Evolutionary conservation across 2,888 invertebrate species (phyloP).

Genomic region (Ormyrus nitidulus): DNA sequence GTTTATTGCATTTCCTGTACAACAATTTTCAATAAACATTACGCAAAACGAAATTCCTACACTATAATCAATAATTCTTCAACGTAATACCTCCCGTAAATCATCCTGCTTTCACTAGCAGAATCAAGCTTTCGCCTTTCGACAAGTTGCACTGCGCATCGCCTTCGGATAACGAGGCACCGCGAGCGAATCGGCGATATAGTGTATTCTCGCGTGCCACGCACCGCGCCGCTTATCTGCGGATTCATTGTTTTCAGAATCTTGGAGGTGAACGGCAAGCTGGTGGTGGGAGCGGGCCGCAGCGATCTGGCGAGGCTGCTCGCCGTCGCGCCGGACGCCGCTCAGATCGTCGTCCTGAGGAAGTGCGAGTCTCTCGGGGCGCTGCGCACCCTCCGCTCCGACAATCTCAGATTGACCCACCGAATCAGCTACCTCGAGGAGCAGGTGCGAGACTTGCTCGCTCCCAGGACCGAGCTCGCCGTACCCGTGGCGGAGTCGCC

Average conservation of each 20-base stretch:
- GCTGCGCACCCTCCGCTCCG: slow-evolving; percentile 79
- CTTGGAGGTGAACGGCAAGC: slow-evolving; percentile 88
- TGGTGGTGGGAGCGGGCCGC: slow-evolving; percentile 82
- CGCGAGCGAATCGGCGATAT: too few relatives aligned
- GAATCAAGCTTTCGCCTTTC: too few relatives aligned
- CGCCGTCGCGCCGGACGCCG: slow-evolving; percentile 80
- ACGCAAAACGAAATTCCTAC: too few relatives aligned
- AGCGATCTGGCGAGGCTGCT: slow-evolving; percentile 85
- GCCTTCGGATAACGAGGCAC: too few relatives aligned
- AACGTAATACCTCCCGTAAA: too few relatives aligned
- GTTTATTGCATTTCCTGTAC: too few relatives aligned
- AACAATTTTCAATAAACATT: too few relatives aligned
- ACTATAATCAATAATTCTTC: too few relatives aligned
- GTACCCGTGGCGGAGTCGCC: slow-evolving; percentile 60
- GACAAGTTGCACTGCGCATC: too few relatives aligned
- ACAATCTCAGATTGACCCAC: slow-evolving; percentile 90
- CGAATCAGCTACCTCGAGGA: slow-evolving; percentile 93
- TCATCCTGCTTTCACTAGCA: too few relatives aligned
- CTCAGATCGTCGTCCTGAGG: slow-evolving; percentile 81
- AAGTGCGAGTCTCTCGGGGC: slow-evolving; percentile 71
- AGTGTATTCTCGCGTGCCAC: too few relatives aligned
- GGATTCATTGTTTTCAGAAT: slow-evolving; percentile 77
- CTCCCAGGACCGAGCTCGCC: slow-evolving; percentile 64
- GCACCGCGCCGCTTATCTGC: neutral
- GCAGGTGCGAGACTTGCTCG: slow-evolving; percentile 79